Base-by-base conservation (phyloP, 2,888 invertebrate species). In the Caradrina kadenii region DNA sequence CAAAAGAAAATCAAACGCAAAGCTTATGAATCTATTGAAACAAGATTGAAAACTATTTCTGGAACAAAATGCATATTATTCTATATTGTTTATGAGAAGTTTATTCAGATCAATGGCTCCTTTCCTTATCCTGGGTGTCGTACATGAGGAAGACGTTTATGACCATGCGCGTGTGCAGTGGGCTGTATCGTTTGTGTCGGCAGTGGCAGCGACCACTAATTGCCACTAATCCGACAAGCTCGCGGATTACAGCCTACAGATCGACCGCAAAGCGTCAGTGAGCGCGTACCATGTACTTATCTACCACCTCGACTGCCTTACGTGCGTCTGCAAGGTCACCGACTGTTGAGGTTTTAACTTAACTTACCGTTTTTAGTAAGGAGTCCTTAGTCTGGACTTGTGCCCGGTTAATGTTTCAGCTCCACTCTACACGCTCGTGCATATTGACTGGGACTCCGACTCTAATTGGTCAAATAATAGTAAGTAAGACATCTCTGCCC, bases 141-240 rank as follows among this genome's bases (percentile, higher is more conserved):
- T 42, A 42, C 19, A n/a, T 7, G 21, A 56, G 58, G 11, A 13
- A 39, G n/a, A 15, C 26, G 48, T 55, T 19, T 1, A 15, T 42
- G 13, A 73, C 35, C 11, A 22, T n/a, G 17, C 50, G 22, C 15
- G 35, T 54, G 6, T 10, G 56, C 19, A 21, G 35, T 55, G 67
- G 19, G 26, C 55, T 19, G 49, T 31, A 45, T 19, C 31, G 52
- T 59, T 48, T 50, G 62, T 59, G 58, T 78, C 31, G 2, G 45
- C 49, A n/a, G 49, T 39, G 13, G 55, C 63, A n/a, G 31, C 22
- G 62, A 22, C 67, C 63, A 39, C 73, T 76, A 65, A 73, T 73
- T 79, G 73, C n/a, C 67, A 63, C 2, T 79, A 67, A 76, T 79
- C 74, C 63, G 3, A 19, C 52, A 17, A 35, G 50, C 71, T 54